phyloP scores from a whole-genome alignment of 2,797 vertebrate genomes.

The Mormyrops boulengeri region DNA sequence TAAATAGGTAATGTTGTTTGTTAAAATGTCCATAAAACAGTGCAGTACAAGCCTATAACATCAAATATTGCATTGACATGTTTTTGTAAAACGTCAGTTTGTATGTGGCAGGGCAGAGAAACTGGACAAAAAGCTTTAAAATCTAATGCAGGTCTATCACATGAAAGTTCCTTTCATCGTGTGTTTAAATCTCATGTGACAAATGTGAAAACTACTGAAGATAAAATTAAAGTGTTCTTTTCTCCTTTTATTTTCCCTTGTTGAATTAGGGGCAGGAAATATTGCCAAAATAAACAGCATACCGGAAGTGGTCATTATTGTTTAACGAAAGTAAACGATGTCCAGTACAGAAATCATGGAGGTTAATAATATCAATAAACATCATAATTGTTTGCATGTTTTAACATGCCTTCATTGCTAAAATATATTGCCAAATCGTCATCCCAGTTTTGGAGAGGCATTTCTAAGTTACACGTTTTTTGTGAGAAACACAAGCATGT shows the following conservation, averaged over 20 bases:
- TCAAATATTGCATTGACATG: neutral
- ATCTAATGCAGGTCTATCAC: neutral
- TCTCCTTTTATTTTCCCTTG: neutral
- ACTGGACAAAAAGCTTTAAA: neutral
- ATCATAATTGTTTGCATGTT: neutral
- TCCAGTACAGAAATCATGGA: neutral
- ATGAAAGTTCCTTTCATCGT: neutral
- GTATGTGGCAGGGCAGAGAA: neutral
- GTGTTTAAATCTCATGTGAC: neutral
- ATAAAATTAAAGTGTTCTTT: neutral
- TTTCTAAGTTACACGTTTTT: neutral
- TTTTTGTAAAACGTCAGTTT: neutral
- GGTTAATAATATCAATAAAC: neutral
- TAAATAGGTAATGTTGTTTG: neutral
- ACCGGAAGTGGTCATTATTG: neutral
- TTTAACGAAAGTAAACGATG: neutral
- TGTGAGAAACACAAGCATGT: neutral
- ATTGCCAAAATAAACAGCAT: neutral
- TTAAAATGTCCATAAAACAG: neutral
- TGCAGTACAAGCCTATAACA: neutral
- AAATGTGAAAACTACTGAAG: neutral
- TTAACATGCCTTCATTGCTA: neutral
- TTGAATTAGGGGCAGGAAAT: neutral
- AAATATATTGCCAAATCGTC: neutral
- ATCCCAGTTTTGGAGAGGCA: neutral